phyloP scores from a whole-genome alignment of 2,888 invertebrate species.

The Pteria penguin region DNA sequence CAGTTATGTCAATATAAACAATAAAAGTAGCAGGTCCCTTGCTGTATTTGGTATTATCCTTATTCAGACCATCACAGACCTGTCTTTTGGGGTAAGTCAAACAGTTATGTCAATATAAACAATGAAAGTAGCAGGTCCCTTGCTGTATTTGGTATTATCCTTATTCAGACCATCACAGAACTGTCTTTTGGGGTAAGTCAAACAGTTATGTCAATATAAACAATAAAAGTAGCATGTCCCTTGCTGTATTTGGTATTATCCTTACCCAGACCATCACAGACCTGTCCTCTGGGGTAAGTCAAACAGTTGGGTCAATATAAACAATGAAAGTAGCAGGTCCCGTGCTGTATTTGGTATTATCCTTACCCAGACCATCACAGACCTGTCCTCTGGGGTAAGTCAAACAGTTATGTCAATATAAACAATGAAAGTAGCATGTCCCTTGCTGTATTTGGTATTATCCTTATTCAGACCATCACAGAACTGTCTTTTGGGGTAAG shows the following conservation, averaged over 20 bases:
- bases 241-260: constrained; percentile 98
- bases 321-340: constrained; percentile 97
- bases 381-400: constrained; percentile 87
- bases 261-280: constrained; percentile 82
- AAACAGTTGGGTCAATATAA: too few relatives aligned
- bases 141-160: constrained; percentile 96
- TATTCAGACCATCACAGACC: constrained; percentile 87
- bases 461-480: constrained; percentile 93
- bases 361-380: constrained; percentile 94
- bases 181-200: constrained; percentile 86
- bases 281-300: constrained; percentile 80
- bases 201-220: constrained; percentile 95
- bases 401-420: too few relatives aligned
- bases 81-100: constrained; percentile 93
- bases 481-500: constrained; percentile 98
- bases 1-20: too few relatives aligned
- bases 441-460: constrained; percentile 99
- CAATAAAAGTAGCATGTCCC: constrained; percentile 98
- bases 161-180: constrained; percentile 95
- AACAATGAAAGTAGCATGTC: constrained; percentile 98
- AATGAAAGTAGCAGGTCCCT: constrained; percentile 98
- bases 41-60: too few relatives aligned
- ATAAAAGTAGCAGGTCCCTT: too few relatives aligned
- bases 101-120: constrained; percentile 95
- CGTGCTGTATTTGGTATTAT: constrained; percentile 99